Evolutionary conservation across 35 echinoderm and acorn worm species (phyloP).

Genomic region (Patiria miniata): DNA sequence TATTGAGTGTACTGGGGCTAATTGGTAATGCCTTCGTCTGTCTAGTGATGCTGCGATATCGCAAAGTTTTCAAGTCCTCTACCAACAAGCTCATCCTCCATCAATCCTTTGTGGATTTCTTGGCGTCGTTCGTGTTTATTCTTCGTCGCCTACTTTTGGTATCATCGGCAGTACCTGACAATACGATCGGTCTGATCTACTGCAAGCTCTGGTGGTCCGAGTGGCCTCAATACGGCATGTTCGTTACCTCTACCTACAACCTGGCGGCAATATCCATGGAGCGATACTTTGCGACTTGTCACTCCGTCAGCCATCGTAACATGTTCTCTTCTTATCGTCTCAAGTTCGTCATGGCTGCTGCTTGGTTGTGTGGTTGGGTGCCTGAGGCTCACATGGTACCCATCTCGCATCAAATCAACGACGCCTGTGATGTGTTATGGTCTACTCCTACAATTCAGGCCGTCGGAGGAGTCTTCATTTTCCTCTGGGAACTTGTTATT

Average conservation of each 20-base stretch:
- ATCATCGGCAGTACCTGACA: neutral
- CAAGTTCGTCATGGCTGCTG: constrained; percentile 22
- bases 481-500: constrained; percentile 11
- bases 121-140: constrained; percentile 52
- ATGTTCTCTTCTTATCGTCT: constrained; percentile 37
- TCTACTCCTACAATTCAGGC: neutral
- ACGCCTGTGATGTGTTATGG: neutral
- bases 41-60: constrained; percentile 49
- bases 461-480: neutral
- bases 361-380: constrained; percentile 47
- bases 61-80: constrained; percentile 52
- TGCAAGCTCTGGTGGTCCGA: constrained; percentile 68
- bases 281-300: constrained; percentile 59
- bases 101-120: constrained; percentile 69
- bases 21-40: constrained; percentile 61
- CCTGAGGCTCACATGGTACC: neutral
- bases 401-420: neutral
- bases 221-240: constrained; percentile 61
- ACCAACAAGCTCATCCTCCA: constrained; percentile 74
- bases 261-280: constrained; percentile 60
- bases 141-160: constrained; percentile 37
- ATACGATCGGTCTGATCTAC: constrained; percentile 23
- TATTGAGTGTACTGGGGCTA: constrained; percentile 59
- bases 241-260: constrained; percentile 71
- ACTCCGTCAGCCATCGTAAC: constrained; percentile 58